phyloP scores from a whole-genome alignment of 2,888 invertebrate genomes.

The Priocnemis perturbator region DNA sequence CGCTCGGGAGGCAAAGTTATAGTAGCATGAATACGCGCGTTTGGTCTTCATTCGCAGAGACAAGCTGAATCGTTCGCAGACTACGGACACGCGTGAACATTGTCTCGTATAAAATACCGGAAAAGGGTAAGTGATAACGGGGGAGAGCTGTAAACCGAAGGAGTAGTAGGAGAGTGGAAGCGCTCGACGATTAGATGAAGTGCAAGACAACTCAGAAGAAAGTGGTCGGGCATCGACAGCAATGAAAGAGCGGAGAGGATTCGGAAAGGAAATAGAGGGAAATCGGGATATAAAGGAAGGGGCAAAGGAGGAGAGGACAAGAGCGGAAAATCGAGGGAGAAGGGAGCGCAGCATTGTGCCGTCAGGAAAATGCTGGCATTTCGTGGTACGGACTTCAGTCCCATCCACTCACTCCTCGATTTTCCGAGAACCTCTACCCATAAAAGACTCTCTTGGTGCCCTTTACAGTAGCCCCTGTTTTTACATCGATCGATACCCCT shows the following conservation, averaged over 20 bases:
- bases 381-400: slow-evolving; percentile 39
- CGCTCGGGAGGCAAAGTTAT: slow-evolving; percentile 5
- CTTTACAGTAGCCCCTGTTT: slow-evolving; percentile 33
- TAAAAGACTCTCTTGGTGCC: slow-evolving; percentile 36
- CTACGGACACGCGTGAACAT: too few species aligned
- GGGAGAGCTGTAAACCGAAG: slow-evolving; percentile 12
- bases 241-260: slow-evolving; percentile 12
- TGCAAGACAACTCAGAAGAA: background rate
- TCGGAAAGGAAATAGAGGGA: slow-evolving; percentile 6
- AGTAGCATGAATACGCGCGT: slow-evolving; percentile 17
- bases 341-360: slow-evolving; percentile 45
- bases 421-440: slow-evolving; percentile 41
- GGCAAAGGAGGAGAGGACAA: slow-evolving; percentile 10
- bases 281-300: background rate
- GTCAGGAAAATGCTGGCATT: slow-evolving; percentile 48
- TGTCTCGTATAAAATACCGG: too few species aligned
- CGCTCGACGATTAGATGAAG: slow-evolving; percentile 40
- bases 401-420: slow-evolving; percentile 42
- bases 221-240: background rate
- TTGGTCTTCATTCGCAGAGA: slow-evolving; percentile 8
- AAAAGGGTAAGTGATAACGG: too few species aligned
- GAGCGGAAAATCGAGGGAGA: slow-evolving; percentile 35
- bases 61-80: too few species aligned
- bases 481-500: slow-evolving; percentile 39
- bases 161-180: slow-evolving; percentile 27